Conservation (phyloP, 2,888 invertebrate genomes). For the Selenia dentaria region DNA sequence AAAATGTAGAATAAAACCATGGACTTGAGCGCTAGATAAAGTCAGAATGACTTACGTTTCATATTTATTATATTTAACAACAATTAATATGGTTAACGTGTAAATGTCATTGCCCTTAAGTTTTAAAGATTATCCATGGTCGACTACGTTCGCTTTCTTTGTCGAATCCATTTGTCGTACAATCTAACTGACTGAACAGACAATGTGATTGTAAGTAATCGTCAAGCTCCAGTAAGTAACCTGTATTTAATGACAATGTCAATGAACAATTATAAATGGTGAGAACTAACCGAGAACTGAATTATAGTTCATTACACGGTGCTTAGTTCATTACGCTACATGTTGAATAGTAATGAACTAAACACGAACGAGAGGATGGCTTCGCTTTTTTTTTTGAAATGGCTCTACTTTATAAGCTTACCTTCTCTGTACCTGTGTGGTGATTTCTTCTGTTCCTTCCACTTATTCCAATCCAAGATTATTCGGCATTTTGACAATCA, state of each 20-base stretch:
- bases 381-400: too few relatives aligned
- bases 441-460: too few relatives aligned
- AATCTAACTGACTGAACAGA: constrained; percentile 9
- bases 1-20: too few relatives aligned
- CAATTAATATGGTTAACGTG: background rate
- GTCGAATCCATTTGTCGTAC: constrained; percentile 10
- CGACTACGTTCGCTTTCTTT: constrained; percentile 26
- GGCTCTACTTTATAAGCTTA: too few relatives aligned
- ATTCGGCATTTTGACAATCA: too few relatives aligned
- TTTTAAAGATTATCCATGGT: constrained; percentile 24
- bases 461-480: too few relatives aligned
- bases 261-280: constrained; percentile 11
- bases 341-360: too few relatives aligned
- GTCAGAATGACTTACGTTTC: too few relatives aligned
- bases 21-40: too few relatives aligned
- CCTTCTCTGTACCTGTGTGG: too few relatives aligned
- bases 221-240: constrained; percentile 1
- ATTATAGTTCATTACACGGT: background rate
- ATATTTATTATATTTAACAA: too few relatives aligned
- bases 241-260: constrained; percentile 3
- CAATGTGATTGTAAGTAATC: constrained; percentile 8
- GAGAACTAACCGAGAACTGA: constrained; percentile 5
- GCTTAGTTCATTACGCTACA: background rate
- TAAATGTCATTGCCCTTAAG: constrained; percentile 19
- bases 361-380: too few relatives aligned